Conservation (phyloP, 2,888 invertebrate species). For the Agrochola litura region DNA sequence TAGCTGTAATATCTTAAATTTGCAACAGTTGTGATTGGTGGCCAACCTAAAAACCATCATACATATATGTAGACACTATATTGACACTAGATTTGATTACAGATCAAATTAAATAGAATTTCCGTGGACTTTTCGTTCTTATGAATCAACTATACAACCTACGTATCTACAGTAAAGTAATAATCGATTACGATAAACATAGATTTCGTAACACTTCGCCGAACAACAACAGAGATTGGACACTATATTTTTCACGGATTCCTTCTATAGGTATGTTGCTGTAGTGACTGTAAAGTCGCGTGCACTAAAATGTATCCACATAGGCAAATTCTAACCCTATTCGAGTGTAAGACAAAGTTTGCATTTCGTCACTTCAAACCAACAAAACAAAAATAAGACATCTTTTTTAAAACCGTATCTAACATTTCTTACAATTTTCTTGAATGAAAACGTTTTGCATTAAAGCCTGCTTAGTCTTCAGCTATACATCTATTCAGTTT, state of each 20-base stretch:
- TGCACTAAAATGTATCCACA: slow-evolving; percentile 17
- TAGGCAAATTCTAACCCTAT: neutral
- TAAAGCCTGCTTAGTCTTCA: neutral
- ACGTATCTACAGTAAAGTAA: slow-evolving; percentile 2
- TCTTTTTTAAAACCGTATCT: neutral
- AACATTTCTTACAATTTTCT: neutral
- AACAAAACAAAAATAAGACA: neutral
- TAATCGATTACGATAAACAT: slow-evolving; percentile 25
- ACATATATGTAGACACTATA: neutral
- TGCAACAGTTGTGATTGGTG: no score
- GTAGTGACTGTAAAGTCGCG: slow-evolving; percentile 31
- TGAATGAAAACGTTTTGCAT: neutral
- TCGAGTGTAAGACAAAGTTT: neutral
- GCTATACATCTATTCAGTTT: neutral
- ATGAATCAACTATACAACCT: neutral
- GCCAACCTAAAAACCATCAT: neutral
- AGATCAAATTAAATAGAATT: neutral
- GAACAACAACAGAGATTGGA: slow-evolving; percentile 43
- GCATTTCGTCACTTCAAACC: neutral
- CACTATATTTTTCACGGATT: slow-evolving; percentile 45
- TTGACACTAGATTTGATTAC: neutral
- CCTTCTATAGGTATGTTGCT: slow-evolving; percentile 7
- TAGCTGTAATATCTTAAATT: neutral
- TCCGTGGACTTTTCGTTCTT: neutral
- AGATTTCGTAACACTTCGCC: slow-evolving; percentile 32